Evolutionary conservation across 1,140 invertebrate genomes (phyloP).

Genomic region (Pseudomyrmex concolor): DNA sequence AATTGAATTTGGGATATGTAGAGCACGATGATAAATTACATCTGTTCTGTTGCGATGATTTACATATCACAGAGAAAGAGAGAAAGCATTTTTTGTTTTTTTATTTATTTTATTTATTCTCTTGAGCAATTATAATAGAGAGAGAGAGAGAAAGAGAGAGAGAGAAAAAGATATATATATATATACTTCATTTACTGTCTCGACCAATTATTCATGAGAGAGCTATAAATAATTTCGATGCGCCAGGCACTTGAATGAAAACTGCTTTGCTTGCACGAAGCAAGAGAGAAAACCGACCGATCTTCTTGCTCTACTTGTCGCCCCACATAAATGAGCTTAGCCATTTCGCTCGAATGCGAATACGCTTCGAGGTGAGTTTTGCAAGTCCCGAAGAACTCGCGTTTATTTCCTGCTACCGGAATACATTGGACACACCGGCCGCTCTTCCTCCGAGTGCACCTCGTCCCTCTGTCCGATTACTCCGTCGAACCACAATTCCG

Average conservation of each 20-base stretch:
- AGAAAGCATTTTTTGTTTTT: too few relatives aligned
- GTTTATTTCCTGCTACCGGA: conserved; percentile 55
- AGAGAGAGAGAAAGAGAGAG: too few relatives aligned
- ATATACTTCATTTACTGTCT: not conserved
- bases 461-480: conserved; percentile 35
- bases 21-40: too few relatives aligned
- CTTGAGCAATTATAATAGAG: too few relatives aligned
- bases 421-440: conserved; percentile 24
- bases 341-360: conserved; percentile 1
- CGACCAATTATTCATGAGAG: not conserved
- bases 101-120: too few relatives aligned
- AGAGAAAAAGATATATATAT: not conserved
- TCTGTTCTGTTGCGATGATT: too few relatives aligned
- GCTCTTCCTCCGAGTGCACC: conserved; percentile 2
- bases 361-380: conserved; percentile 21
- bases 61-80: too few relatives aligned
- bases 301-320: conserved; percentile 23
- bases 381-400: conserved; percentile 42
- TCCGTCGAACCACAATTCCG: conserved; percentile 19
- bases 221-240: conserved; percentile 4
- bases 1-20: too few relatives aligned
- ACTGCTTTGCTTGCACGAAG: conserved; percentile 38
- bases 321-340: conserved; percentile 11
- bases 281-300: conserved; percentile 21
- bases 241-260: conserved; percentile 1